Base-by-base conservation (phyloP, 2,888 invertebrate genomes). In the Lasioglossum lativentre region DNA sequence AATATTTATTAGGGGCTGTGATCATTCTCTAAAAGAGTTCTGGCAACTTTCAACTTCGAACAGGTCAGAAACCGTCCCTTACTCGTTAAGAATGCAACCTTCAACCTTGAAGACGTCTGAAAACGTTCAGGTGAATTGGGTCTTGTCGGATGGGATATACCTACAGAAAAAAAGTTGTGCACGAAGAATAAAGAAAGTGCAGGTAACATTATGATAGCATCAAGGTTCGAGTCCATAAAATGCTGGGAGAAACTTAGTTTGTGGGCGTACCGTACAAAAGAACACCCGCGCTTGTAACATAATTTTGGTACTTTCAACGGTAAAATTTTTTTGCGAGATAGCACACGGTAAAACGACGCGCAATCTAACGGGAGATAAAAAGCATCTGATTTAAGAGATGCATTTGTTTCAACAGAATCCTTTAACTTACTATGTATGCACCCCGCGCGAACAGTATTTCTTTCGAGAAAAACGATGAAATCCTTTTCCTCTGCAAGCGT, bases 141-240 rank as follows among this genome's bases (percentile, higher is more conserved):
- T 30, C 47, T 47, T 59, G 71, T 71, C 23, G 45, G 45, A 27
- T 63, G 47, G 27, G 27, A 30, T 30, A 59, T 19, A n/a, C n/a
- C 10, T 19, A 14, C 63, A 42, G 52, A 34, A 72, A 34, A 72
- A 66, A 63, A 34, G 30, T 56, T 80, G 40, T 72, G 27, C 78
- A 47, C n/a, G 16, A 42, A 66, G 78, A 71, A 81, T 81, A 72
- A 81, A 72, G 78, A 47, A 63, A 52, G n/a, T 66, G 38, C 72
- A 72, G 78, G 81, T 78, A 81, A 47, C 47, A 40, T 30, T 27
- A 30, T 16, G 81, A 81, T 81, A 81, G 6, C 30, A 81, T 81
- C 81, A 16, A 45, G 68, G 34, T 38, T 42, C 8, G n/a, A n/a
- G 40, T 40, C 40, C 63, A 16, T 72, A 47, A 42, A 78, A 81